Conservation (phyloP, 2,797 vertebrate genomes). For the Etheostoma nigrum region DNA sequence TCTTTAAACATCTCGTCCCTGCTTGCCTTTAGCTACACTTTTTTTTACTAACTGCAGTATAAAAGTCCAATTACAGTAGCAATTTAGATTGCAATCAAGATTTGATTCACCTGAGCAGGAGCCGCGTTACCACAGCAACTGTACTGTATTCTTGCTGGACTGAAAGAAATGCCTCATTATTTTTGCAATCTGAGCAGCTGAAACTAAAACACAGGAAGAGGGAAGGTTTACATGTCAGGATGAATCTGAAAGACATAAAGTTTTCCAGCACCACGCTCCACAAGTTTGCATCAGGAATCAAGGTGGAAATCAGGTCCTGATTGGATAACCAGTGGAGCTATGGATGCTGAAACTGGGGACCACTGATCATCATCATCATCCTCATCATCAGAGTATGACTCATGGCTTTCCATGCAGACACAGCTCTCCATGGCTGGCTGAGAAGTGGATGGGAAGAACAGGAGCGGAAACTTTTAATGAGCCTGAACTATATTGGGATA, state of each 20-base stretch:
- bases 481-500: slow-evolving; percentile 48
- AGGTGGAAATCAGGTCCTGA: slow-evolving; percentile 17
- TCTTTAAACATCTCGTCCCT: not conserved
- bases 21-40: not conserved
- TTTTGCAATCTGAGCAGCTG: not conserved
- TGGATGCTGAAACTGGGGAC: slow-evolving; percentile 16
- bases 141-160: slow-evolving; percentile 20
- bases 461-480: slow-evolving; percentile 62
- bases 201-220: not conserved
- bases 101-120: slow-evolving; percentile 41
- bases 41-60: not conserved
- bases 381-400: slow-evolving; percentile 26
- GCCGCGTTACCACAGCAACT: slow-evolving; percentile 34
- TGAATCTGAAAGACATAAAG: slow-evolving; percentile 8
- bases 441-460: slow-evolving; percentile 29
- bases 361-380: slow-evolving; percentile 22
- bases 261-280: not conserved
- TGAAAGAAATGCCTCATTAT: slow-evolving; percentile 31
- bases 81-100: slow-evolving; percentile 39
- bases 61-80: slow-evolving; percentile 3
- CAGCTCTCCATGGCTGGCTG: slow-evolving; percentile 29
- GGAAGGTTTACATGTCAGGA: slow-evolving; percentile 20
- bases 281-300: slow-evolving; percentile 12
- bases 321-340: slow-evolving; percentile 14
- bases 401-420: slow-evolving; percentile 20